Conservation (phyloP, 2,797 vertebrate genomes). For the Prunella strophiata region DNA sequence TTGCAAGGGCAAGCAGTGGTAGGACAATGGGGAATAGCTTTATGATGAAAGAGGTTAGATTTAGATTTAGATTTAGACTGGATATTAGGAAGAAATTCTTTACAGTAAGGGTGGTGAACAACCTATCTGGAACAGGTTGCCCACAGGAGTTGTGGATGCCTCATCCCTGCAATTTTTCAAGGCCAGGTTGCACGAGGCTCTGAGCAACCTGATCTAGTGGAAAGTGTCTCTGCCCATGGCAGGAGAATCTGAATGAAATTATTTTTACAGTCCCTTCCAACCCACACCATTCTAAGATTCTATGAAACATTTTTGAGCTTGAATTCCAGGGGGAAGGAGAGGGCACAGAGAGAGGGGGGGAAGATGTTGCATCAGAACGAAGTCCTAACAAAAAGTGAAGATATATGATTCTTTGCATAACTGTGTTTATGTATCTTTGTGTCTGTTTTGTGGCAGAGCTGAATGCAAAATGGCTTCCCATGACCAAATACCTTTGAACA, state of each 20-base stretch:
- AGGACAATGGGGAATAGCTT: neutral
- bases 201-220: neutral
- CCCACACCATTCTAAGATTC: neutral
- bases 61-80: neutral
- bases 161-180: neutral
- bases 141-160: neutral
- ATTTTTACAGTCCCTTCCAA: neutral
- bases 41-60: neutral
- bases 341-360: neutral
- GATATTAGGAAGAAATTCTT: neutral
- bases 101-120: neutral
- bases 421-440: neutral
- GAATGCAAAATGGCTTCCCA: neutral
- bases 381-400: neutral
- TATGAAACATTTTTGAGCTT: neutral
- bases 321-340: accelerated
- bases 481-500: neutral
- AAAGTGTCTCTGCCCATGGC: neutral
- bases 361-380: neutral
- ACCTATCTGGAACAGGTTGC: neutral
- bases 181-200: neutral
- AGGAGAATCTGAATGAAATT: neutral
- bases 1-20: neutral
- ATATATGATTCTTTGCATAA: neutral
- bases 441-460: neutral